Percentiles rank a stretch among this genome's conserved stretches.
phyloP scores from a whole-genome alignment of 2,113 vertebrate genomes.

The Emydura subglobosa region DNA sequence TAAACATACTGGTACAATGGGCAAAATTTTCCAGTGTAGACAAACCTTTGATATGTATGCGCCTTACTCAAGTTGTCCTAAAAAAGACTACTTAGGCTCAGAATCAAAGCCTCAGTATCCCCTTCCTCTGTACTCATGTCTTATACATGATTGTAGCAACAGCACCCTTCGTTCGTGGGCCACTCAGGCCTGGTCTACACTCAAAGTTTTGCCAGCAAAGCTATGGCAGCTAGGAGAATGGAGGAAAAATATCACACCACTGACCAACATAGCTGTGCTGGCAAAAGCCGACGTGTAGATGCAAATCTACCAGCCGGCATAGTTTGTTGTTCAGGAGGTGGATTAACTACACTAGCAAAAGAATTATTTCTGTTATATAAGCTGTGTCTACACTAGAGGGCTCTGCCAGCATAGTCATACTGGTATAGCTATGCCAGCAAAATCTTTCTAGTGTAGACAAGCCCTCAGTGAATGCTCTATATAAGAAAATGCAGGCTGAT shows the following conservation, averaged over 20 bases:
- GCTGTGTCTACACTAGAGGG: not conserved
- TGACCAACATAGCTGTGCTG: not conserved
- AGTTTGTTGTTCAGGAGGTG: not conserved
- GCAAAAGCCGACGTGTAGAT: not conserved
- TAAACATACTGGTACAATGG: not conserved
- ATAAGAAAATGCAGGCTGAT: constrained; percentile 5
- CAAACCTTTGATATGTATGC: not conserved
- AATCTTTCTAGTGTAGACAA: not conserved
- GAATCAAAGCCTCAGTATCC: not conserved
- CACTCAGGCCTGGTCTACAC: not conserved
- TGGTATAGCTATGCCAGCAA: not conserved
- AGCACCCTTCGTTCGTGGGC: not conserved
- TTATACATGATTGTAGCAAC: not conserved
- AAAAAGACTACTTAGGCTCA: not conserved
- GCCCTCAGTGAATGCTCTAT: not conserved
- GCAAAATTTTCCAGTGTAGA: not conserved
- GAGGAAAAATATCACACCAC: not conserved
- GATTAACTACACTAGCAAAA: not conserved
- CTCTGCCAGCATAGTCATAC: not conserved
- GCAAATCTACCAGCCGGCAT: not conserved
- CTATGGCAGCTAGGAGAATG: not conserved
- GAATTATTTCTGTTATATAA: not conserved
- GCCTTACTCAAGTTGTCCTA: not conserved
- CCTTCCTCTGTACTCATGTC: not conserved
- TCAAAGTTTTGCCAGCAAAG: not conserved